These are phyloP conservation scores for Rhinoderma darwinii DNA, from an alignment of 2,113 vertebrate genomes.

Conservation along the genomic window DNA sequence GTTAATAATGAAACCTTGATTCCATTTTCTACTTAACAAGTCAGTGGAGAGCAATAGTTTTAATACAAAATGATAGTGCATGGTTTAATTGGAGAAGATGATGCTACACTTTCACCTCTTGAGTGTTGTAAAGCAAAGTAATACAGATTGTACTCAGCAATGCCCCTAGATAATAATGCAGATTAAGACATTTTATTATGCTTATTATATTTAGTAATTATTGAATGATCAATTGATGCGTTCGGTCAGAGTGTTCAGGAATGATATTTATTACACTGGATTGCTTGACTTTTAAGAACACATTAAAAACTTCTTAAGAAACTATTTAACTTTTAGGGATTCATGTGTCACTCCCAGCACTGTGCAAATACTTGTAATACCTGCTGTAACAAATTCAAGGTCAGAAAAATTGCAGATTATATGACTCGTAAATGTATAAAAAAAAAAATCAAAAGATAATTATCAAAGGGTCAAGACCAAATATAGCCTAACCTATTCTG, in stretches of 20 bases:
- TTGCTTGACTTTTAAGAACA: neutral
- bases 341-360: neutral
- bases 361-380: neutral
- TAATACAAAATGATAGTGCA: conserved; percentile 49
- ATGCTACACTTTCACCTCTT: conserved; percentile 44
- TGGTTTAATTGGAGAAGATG: conserved; percentile 55
- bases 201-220: conserved; percentile 50
- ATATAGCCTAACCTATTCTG: neutral
- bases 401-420: neutral
- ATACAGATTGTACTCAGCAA: conserved; percentile 16
- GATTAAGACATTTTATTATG: conserved; percentile 38
- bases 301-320: neutral
- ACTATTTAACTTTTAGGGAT: neutral
- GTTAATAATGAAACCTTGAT: conserved; percentile 53
- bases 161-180: conserved; percentile 30
- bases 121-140: conserved; percentile 50
- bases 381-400: conserved; percentile 18
- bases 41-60: conserved; percentile 52
- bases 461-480: neutral
- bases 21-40: conserved; percentile 51
- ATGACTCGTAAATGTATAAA: neutral
- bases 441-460: neutral
- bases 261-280: neutral
- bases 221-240: neutral
- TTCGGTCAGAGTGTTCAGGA: neutral